A percentile compares a stretch with the other conserved stretches of the same genome.
phyloP scores from a whole-genome alignment of 2,888 invertebrate genomes.

The Choristoneura rosaceana region DNA sequence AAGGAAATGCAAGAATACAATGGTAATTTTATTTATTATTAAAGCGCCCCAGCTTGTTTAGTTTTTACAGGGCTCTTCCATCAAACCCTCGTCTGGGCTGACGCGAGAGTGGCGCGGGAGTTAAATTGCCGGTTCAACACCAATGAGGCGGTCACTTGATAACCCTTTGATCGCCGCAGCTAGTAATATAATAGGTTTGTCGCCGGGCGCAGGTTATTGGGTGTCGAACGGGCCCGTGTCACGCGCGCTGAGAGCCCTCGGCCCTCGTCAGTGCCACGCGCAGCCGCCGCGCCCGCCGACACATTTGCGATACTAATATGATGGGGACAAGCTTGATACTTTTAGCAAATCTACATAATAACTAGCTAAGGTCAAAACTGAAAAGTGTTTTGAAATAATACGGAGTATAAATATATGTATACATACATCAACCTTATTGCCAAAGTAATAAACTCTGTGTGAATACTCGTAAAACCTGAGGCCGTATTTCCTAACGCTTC shows the following conservation, averaged over 20 bases:
- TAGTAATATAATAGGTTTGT: constrained; percentile 7
- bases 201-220: background rate
- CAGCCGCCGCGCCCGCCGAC: background rate
- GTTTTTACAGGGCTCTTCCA: background rate
- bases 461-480: too few species aligned
- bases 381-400: too few species aligned
- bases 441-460: too few species aligned
- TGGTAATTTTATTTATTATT: background rate
- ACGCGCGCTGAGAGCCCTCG: constrained; percentile 5
- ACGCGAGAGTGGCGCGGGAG: background rate
- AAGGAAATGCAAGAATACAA: background rate
- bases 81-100: background rate
- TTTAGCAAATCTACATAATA: background rate
- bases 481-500: too few species aligned
- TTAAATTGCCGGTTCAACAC: constrained; percentile 5
- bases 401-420: too few species aligned
- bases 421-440: too few species aligned
- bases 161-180: constrained; percentile 2
- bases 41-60: background rate
- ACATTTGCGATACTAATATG: background rate
- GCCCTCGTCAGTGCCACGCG: constrained; percentile 13
- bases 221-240: background rate
- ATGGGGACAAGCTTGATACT: background rate
- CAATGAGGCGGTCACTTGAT: constrained; percentile 11
- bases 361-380: too few species aligned